Evolutionary conservation across 2,888 invertebrate species (phyloP).

Genomic region (Oxycera nigricornis): DNA sequence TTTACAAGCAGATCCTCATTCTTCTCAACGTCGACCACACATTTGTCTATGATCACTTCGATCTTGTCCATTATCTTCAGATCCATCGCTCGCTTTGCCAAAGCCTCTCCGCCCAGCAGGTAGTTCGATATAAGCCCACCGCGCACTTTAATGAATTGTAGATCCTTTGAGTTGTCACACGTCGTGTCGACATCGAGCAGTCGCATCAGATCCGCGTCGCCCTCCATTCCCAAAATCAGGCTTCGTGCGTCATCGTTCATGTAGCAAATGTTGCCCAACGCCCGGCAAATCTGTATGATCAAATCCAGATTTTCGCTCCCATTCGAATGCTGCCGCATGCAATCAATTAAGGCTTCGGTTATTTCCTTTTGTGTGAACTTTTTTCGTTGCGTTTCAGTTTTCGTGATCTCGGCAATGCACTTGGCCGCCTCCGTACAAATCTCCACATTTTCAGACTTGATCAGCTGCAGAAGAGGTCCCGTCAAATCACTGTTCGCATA

Average conservation of each 20-base stretch:
- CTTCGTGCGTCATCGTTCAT: conserved; percentile 78
- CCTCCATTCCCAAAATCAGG: conserved; percentile 64
- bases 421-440: conserved; percentile 69
- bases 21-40: conserved; percentile 62
- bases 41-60: conserved; percentile 63
- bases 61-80: conserved; percentile 65
- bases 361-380: conserved; percentile 71
- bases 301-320: conserved; percentile 62
- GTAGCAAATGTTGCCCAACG: conserved; percentile 88
- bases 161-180: conserved; percentile 58
- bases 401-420: conserved; percentile 82
- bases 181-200: conserved; percentile 59
- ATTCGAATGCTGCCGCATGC: conserved; percentile 59
- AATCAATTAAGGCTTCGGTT: conserved; percentile 66
- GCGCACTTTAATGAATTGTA: conserved; percentile 69
- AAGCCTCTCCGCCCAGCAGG: conserved; percentile 74
- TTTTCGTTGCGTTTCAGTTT: conserved; percentile 77
- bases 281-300: conserved; percentile 78
- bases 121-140: conserved; percentile 83
- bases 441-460: conserved; percentile 62
- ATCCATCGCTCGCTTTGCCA: conserved; percentile 69
- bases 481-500: conserved; percentile 60
- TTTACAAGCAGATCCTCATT: conserved; percentile 67
- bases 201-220: conserved; percentile 63
- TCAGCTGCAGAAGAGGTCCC: conserved; percentile 56